These are phyloP conservation scores for Danio tinwini DNA, from an alignment of 2,797 vertebrate species.

Conservation along the genomic window DNA sequence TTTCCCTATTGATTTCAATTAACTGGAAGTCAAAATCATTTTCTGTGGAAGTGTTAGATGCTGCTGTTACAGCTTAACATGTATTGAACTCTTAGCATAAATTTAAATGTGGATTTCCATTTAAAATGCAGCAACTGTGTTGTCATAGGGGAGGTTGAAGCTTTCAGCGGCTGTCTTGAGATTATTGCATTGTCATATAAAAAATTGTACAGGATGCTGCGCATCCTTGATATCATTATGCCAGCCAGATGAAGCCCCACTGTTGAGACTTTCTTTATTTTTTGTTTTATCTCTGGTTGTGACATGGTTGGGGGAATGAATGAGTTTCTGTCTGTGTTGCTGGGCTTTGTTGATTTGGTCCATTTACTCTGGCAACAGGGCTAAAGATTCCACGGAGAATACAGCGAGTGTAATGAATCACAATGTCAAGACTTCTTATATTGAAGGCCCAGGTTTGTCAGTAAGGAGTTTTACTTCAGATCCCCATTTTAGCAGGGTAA, in stretches of 20 bases:
- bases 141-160: neutral
- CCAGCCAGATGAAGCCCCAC: neutral
- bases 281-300: conserved; percentile 21
- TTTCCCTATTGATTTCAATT: neutral
- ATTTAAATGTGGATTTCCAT: neutral
- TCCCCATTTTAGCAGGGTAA: neutral
- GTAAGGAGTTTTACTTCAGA: conserved; percentile 23
- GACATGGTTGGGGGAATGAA: conserved; percentile 14
- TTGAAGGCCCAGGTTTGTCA: conserved; percentile 2
- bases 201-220: neutral
- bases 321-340: conserved; percentile 41
- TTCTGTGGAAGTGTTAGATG: neutral
- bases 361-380: conserved; percentile 58
- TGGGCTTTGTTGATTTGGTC: conserved; percentile 56
- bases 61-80: neutral
- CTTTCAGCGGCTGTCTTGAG: neutral
- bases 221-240: conserved; percentile 18
- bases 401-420: conserved; percentile 63
- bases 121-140: neutral
- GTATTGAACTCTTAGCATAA: neutral
- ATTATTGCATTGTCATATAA: neutral
- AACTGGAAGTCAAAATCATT: neutral
- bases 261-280: neutral
- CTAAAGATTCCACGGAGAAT: conserved; percentile 61
- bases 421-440: conserved; percentile 55